Percentiles rank a stretch among this genome's conserved stretches.
Evolutionary conservation across 2,888 invertebrate genomes (phyloP).

Genomic region (Latrodectus elegans): DNA sequence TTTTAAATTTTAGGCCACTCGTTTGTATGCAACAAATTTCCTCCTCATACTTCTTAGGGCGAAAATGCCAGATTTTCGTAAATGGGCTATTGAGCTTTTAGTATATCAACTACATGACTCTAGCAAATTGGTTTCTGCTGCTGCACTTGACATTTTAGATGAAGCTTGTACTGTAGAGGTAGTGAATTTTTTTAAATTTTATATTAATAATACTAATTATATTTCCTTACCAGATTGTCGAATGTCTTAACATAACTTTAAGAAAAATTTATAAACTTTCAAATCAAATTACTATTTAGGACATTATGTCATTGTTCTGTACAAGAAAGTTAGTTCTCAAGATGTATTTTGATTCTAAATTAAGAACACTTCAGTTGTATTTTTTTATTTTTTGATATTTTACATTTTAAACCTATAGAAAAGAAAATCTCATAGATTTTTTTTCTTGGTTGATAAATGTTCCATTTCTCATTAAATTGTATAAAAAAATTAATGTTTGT

Average conservation of each 20-base stretch:
- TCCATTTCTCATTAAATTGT: too few relatives aligned
- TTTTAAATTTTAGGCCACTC: constrained; percentile 73
- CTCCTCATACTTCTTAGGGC: constrained; percentile 87
- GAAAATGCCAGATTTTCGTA: constrained; percentile 78
- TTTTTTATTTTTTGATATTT: constrained; percentile 75
- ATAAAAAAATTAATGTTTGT: too few relatives aligned
- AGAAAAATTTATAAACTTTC: too few relatives aligned
- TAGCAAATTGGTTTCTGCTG: constrained; percentile 85
- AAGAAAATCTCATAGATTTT: background rate
- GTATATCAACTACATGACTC: constrained; percentile 89
- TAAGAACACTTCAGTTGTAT: too few relatives aligned
- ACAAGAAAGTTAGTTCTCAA: too few relatives aligned
- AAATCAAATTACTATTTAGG: too few relatives aligned
- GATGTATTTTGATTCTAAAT: too few relatives aligned
- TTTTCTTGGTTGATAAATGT: background rate
- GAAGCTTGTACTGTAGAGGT: constrained; percentile 94
- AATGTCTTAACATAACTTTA: too few relatives aligned
- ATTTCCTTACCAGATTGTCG: too few relatives aligned
- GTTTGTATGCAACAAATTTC: constrained; percentile 93
- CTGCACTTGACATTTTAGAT: constrained; percentile 88
- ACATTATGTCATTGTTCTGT: too few relatives aligned
- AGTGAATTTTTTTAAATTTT: constrained; percentile 71
- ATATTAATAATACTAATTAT: too few relatives aligned
- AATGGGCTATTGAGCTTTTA: constrained; percentile 91
- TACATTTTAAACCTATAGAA: background rate